Evolutionary conservation across 2,797 vertebrate genomes (phyloP).

Genomic region (Percopsis omiscomaycus): DNA sequence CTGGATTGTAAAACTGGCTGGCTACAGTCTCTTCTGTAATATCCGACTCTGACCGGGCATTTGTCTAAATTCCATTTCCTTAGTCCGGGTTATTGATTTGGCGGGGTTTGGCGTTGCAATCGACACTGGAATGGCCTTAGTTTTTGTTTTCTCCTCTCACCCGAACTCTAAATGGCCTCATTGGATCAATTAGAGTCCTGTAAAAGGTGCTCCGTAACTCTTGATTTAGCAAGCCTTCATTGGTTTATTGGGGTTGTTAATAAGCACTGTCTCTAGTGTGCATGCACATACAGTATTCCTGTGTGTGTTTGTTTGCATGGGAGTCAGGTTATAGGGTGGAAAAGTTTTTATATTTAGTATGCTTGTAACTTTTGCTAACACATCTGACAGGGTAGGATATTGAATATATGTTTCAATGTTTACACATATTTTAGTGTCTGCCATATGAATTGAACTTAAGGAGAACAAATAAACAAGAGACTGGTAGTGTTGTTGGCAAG

Average conservation of each 20-base stretch:
- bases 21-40: slow-evolving; percentile 49
- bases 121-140: slow-evolving; percentile 36
- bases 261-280: slow-evolving; percentile 43
- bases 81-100: slow-evolving; percentile 64
- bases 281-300: slow-evolving; percentile 6
- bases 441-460: background rate
- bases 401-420: too few species aligned
- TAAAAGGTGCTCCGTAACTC: slow-evolving; percentile 64
- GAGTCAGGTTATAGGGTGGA: background rate
- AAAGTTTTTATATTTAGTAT: slow-evolving; percentile 28
- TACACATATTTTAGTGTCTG: too few species aligned
- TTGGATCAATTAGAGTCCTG: slow-evolving; percentile 68
- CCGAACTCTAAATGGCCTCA: slow-evolving; percentile 63
- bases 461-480: background rate
- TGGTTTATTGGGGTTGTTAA: slow-evolving; percentile 62
- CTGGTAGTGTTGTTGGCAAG: background rate
- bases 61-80: slow-evolving; percentile 54
- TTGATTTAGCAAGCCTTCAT: slow-evolving; percentile 66
- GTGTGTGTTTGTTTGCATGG: slow-evolving; percentile 5
- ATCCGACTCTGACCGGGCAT: slow-evolving; percentile 47
- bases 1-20: slow-evolving; percentile 11
- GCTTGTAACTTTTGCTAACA: slow-evolving; percentile 26
- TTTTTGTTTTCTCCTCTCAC: slow-evolving; percentile 66
- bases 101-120: slow-evolving; percentile 49
- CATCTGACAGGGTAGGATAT: slow-evolving; percentile 12